Conservation (phyloP, 2,888 invertebrate genomes). For the Chrysomela aeneicollis region DNA sequence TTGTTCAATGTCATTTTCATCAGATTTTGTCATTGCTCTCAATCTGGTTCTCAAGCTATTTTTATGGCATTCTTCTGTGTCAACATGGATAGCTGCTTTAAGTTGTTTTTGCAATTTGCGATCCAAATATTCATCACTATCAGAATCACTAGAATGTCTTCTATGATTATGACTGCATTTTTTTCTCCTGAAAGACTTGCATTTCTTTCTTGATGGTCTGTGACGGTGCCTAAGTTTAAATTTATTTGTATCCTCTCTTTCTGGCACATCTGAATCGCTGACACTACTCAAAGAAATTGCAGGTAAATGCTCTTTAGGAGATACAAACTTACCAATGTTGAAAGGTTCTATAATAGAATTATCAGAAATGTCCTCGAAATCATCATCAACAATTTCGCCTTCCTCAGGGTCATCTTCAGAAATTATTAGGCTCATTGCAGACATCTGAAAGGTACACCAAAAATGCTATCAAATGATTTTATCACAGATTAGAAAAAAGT, state of each 20-base stretch:
- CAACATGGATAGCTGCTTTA: constrained; percentile 65
- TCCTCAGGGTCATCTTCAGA: constrained; percentile 52
- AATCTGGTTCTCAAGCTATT: constrained; percentile 55
- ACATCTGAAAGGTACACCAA: constrained; percentile 16
- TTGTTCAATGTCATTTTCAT: constrained; percentile 26
- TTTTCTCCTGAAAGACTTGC: constrained; percentile 23
- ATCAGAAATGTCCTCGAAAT: constrained; percentile 60
- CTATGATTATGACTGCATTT: constrained; percentile 25
- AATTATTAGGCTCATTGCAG: constrained; percentile 1
- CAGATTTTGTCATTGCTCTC: constrained; percentile 50
- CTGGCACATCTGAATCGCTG: constrained; percentile 44
- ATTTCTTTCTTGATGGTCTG: constrained; percentile 19
- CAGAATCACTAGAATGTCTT: constrained; percentile 38
- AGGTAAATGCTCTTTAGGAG: constrained; percentile 57
- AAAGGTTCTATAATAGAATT: constrained; percentile 55
- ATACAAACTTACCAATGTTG: constrained; percentile 57
- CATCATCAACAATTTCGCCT: constrained; percentile 60
- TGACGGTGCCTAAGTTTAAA: background rate
- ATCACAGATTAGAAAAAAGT: background rate
- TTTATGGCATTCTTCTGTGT: constrained; percentile 47
- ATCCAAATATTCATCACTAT: constrained; percentile 49
- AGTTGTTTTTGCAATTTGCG: constrained; percentile 58
- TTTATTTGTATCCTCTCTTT: constrained; percentile 3
- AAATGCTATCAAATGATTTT: background rate
- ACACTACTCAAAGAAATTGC: constrained; percentile 61